A percentile compares a stretch with the other conserved stretches of the same genome.
These are phyloP conservation scores for Drosophila dunni DNA, from an alignment of 1,140 invertebrate genomes.

Conservation along the genomic window DNA sequence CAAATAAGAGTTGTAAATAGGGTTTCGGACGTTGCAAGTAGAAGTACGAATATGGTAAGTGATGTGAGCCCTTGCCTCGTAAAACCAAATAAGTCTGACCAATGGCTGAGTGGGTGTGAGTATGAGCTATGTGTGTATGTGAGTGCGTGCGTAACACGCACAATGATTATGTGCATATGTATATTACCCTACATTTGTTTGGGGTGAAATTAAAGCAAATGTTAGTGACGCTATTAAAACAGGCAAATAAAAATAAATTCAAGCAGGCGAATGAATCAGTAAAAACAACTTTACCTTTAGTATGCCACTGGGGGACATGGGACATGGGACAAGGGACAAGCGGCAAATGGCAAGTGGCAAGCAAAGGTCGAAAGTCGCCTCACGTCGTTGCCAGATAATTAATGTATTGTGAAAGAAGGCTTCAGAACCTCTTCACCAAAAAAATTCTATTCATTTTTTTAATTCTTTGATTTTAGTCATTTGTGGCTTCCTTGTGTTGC, in stretches of 20 bases:
- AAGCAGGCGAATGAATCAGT: conserved; percentile 47
- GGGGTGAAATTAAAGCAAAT: conserved; percentile 59
- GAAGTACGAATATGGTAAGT: conserved; percentile 51
- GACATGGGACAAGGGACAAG: not conserved
- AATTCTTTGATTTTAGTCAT: not conserved
- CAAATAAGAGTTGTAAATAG: conserved; percentile 68
- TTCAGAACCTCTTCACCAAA: not conserved
- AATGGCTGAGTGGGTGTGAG: not conserved
- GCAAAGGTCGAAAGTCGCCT: not conserved
- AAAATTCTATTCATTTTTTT: conserved; percentile 7
- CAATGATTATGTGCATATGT: conserved; percentile 51
- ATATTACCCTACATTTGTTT: conserved; percentile 26
- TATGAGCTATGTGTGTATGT: conserved; percentile 35
- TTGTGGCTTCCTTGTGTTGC: conserved; percentile 1
- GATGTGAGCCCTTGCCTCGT: conserved; percentile 53
- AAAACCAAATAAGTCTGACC: conserved; percentile 53
- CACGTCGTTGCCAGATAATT: conserved; percentile 9
- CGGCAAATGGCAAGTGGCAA: not conserved
- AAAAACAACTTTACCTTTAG: conserved; percentile 39
- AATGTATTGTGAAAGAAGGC: conserved; percentile 12
- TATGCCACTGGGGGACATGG: conserved; percentile 8
- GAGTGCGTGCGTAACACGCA: conserved; percentile 33
- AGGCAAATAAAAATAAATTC: conserved; percentile 69
- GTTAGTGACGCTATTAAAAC: conserved; percentile 60
- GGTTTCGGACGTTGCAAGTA: conserved; percentile 44